Conservation (phyloP, 2,113 vertebrate species). For the Corydoras maculifer region DNA sequence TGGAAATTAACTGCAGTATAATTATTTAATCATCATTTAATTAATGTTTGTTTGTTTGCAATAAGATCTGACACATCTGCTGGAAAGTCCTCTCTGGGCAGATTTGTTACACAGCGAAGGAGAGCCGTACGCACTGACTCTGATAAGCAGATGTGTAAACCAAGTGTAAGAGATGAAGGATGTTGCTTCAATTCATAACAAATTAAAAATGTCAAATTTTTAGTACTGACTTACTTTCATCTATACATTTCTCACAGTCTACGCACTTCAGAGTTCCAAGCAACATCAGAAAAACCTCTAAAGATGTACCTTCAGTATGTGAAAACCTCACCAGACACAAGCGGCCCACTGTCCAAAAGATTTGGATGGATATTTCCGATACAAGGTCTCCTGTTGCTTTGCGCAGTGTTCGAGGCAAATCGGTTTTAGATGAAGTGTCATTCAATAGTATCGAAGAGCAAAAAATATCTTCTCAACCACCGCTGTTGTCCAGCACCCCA, state of each 20-base stretch:
- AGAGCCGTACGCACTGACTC: not conserved
- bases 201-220: not conserved
- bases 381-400: not conserved
- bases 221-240: not conserved
- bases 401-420: not conserved
- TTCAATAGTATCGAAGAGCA: conserved; percentile 25
- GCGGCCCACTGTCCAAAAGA: not conserved
- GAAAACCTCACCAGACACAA: not conserved
- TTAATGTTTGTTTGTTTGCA: too few relatives aligned
- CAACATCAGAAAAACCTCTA: not conserved
- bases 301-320: not conserved
- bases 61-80: not conserved
- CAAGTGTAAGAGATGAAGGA: not conserved
- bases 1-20: too few relatives aligned
- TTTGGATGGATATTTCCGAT: conserved; percentile 11
- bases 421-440: conserved; percentile 17
- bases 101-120: not conserved
- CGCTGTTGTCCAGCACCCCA: conserved; percentile 42
- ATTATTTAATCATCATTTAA: too few relatives aligned
- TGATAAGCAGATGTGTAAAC: not conserved
- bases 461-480: conserved; percentile 18
- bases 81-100: not conserved
- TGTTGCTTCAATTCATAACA: not conserved
- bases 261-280: not conserved
- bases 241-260: not conserved